These are phyloP conservation scores for Pteronura brasiliensis DNA, from an alignment of 2,113 vertebrate species.

Conservation along the genomic window DNA sequence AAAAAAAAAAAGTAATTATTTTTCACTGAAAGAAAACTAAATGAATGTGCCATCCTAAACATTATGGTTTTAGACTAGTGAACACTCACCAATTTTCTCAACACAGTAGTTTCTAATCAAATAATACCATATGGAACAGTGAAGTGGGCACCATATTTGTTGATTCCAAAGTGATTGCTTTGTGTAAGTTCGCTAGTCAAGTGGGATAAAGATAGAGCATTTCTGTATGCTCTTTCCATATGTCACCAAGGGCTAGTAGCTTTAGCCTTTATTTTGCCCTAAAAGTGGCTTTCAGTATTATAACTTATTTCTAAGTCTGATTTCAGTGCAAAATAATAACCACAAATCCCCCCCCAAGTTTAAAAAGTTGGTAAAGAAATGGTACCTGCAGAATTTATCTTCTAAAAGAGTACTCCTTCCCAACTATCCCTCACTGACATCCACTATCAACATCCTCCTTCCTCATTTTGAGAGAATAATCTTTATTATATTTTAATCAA, in stretches of 20 bases:
- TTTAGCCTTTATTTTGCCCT: neutral
- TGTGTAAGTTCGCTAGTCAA: neutral
- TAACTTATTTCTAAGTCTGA: neutral
- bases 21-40: neutral
- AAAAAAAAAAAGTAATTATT: neutral
- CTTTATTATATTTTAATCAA: neutral
- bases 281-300: neutral
- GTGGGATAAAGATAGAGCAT: neutral
- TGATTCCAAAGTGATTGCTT: neutral
- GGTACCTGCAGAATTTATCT: neutral
- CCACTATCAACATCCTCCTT: neutral
- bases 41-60: neutral
- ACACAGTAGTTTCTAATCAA: neutral
- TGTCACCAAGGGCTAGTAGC: neutral
- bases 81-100: neutral
- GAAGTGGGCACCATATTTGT: neutral
- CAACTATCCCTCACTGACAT: neutral
- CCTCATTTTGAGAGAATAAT: neutral
- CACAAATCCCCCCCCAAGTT: neutral
- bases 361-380: constrained; percentile 21
- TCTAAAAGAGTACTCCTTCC: neutral
- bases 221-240: neutral
- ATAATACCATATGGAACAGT: neutral
- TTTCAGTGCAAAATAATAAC: neutral
- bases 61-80: neutral